Evolutionary conservation across 2,113 vertebrate species (phyloP).

Genomic region (Xiphophorus couchianus): DNA sequence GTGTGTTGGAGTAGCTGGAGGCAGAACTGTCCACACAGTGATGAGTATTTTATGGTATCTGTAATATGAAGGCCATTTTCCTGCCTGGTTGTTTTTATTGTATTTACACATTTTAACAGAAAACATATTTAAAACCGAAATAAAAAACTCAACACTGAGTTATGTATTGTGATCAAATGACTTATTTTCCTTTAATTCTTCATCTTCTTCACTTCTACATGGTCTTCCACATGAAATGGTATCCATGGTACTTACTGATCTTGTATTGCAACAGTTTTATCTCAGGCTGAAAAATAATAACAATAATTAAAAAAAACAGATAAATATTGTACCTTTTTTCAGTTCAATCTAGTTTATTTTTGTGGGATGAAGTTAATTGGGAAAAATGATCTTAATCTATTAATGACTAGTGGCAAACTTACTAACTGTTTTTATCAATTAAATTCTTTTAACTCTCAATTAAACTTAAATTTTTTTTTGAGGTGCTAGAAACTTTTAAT

Average conservation of each 20-base stretch:
- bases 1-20: conserved; percentile 5
- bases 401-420: too few relatives aligned
- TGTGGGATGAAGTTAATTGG: background rate
- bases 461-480: too few relatives aligned
- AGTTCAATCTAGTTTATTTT: background rate
- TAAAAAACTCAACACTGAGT: background rate
- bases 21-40: conserved; percentile 3
- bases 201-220: background rate
- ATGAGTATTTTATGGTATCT: conserved; percentile 17
- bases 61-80: background rate
- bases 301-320: background rate
- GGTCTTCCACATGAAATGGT: background rate
- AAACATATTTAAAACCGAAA: background rate
- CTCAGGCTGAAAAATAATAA: conserved; percentile 4
- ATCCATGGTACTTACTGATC: background rate
- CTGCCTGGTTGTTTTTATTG: background rate
- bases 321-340: background rate
- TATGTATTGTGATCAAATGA: background rate
- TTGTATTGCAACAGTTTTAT: conserved; percentile 21
- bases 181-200: background rate
- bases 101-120: background rate
- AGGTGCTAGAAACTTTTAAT: too few relatives aligned
- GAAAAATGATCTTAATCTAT: background rate
- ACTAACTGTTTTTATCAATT: too few relatives aligned
- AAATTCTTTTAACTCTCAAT: too few relatives aligned